Conservation (phyloP, 1,140 invertebrate genomes). For the Radopholus similis region DNA sequence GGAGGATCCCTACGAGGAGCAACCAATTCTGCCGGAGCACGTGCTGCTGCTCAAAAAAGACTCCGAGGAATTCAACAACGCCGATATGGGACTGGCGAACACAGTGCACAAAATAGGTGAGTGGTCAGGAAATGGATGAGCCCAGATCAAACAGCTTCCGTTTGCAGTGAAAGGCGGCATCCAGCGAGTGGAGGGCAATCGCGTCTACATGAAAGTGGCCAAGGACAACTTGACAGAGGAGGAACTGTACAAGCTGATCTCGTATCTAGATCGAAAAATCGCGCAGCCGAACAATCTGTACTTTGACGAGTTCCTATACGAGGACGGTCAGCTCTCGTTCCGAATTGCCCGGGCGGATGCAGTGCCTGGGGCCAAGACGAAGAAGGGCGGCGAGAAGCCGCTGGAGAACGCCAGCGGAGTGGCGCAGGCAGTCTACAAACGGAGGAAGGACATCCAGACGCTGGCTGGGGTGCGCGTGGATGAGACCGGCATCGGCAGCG, state of each 20-base stretch:
- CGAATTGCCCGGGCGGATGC: slow-evolving; percentile 40
- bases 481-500: slow-evolving; percentile 59
- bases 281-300: slow-evolving; percentile 48
- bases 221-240: slow-evolving; percentile 42
- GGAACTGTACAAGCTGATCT: slow-evolving; percentile 51
- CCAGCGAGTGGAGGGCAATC: slow-evolving; percentile 56
- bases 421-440: slow-evolving; percentile 59
- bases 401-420: slow-evolving; percentile 53
- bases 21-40: slow-evolving; percentile 45
- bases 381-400: slow-evolving; percentile 24
- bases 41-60: slow-evolving; percentile 54
- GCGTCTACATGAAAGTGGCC: slow-evolving; percentile 51
- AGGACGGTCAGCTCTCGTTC: slow-evolving; percentile 57
- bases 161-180: slow-evolving; percentile 50
- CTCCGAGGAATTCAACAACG: slow-evolving; percentile 50
- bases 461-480: slow-evolving; percentile 58
- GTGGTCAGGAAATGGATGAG: neutral
- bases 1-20: slow-evolving; percentile 45
- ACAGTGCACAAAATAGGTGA: slow-evolving; percentile 53
- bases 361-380: slow-evolving; percentile 11
- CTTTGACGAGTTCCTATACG: slow-evolving; percentile 59
- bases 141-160: no score
- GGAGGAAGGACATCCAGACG: slow-evolving; percentile 57
- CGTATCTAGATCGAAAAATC: slow-evolving; percentile 48
- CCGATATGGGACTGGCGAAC: slow-evolving; percentile 47